phyloP scores from a whole-genome alignment of 2,888 invertebrate genomes.

The Nymphalis c-album region DNA sequence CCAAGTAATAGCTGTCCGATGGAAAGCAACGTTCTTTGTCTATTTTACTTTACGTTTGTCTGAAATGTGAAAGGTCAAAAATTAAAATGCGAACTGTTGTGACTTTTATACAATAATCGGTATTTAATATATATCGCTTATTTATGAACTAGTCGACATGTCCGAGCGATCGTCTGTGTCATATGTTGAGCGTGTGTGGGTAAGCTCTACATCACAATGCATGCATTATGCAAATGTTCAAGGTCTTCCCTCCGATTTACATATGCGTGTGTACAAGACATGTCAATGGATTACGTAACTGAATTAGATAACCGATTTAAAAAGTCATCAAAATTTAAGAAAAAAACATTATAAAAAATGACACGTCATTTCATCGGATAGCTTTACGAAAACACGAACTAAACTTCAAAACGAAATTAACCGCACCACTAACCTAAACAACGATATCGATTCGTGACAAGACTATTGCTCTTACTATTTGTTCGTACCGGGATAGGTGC shows the following conservation, averaged over 20 bases:
- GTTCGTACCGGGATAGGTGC: slow-evolving; percentile 46
- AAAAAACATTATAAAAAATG: neutral
- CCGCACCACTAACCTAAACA: slow-evolving; percentile 40
- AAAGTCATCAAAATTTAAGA: too few species aligned
- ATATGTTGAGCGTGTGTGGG: too few species aligned
- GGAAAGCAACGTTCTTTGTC: slow-evolving; percentile 37
- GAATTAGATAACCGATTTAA: too few species aligned
- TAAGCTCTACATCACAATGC: too few species aligned
- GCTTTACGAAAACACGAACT: neutral
- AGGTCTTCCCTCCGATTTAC: too few species aligned
- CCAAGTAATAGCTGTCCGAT: slow-evolving; percentile 38
- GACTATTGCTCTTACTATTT: slow-evolving; percentile 48
- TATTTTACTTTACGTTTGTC: slow-evolving; percentile 27
- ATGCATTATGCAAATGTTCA: too few species aligned
- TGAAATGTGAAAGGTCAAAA: slow-evolving; percentile 16
- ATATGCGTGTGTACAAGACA: too few species aligned
- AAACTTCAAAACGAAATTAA: slow-evolving; percentile 41
- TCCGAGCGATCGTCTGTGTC: too few species aligned
- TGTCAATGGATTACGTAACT: too few species aligned
- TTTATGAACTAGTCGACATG: too few species aligned
- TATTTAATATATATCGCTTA: too few species aligned
- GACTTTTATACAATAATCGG: neutral
- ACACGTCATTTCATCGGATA: neutral
- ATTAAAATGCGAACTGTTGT: neutral
- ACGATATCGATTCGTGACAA: slow-evolving; percentile 51